These are phyloP conservation scores for Dorcus parallelipipedus DNA, from an alignment of 2,888 invertebrate genomes.

Conservation along the genomic window DNA sequence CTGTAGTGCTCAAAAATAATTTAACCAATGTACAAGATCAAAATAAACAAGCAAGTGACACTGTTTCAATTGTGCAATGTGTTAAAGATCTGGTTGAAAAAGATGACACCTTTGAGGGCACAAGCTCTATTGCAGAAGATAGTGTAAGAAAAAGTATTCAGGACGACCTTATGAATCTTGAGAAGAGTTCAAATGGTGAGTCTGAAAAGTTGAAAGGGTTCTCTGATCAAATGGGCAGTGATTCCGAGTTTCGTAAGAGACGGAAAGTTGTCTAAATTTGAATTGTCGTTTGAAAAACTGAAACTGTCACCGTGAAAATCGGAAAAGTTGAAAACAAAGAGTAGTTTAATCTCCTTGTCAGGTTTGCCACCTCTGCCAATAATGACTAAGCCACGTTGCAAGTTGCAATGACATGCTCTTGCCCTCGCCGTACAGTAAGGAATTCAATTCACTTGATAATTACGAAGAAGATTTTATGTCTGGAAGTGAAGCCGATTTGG, in stretches of 20 bases:
- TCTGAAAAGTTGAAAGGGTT: constrained; percentile 3
- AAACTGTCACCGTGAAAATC: constrained; percentile 30
- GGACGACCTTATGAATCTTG: background rate
- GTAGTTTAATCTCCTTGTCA: constrained; percentile 36
- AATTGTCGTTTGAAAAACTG: constrained; percentile 18
- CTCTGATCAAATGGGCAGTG: constrained; percentile 10
- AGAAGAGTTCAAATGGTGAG: background rate
- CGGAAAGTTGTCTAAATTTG: constrained; percentile 21
- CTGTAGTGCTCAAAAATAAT: too few relatives aligned
- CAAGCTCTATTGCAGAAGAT: too few relatives aligned
- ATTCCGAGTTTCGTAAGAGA: constrained; percentile 27
- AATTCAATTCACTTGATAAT: constrained; percentile 34
- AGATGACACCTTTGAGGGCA: too few relatives aligned
- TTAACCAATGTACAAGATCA: too few relatives aligned
- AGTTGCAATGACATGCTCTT: constrained; percentile 37
- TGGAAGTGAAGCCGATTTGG: constrained; percentile 29
- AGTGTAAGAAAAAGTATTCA: background rate
- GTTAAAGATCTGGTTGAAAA: too few relatives aligned
- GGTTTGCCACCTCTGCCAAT: constrained; percentile 41
- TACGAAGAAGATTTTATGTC: constrained; percentile 47
- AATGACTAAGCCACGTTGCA: constrained; percentile 36
- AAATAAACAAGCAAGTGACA: too few relatives aligned
- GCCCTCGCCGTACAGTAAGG: constrained; percentile 43
- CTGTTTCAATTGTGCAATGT: too few relatives aligned
- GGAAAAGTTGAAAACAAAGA: constrained; percentile 38